Conservation (phyloP, 2,113 vertebrate species). For the Myotis davidii region DNA sequence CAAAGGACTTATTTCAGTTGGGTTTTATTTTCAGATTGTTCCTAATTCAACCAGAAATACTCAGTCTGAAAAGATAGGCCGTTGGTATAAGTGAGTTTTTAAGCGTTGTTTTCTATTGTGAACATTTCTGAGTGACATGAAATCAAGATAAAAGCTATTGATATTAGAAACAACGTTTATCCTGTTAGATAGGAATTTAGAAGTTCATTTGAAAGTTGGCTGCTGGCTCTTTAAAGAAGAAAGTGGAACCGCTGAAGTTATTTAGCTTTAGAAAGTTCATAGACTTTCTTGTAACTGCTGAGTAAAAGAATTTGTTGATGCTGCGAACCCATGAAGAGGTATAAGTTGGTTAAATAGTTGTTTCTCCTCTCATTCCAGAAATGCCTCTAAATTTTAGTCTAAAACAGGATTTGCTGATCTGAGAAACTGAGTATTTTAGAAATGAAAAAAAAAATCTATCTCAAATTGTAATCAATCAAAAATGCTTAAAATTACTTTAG, state of each 20-base stretch:
- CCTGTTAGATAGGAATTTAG: constrained; percentile 66
- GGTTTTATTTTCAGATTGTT: constrained; percentile 69
- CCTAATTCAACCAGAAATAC: constrained; percentile 65
- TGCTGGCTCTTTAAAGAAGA: constrained; percentile 74
- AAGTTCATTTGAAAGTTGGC: constrained; percentile 58
- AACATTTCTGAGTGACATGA: constrained; percentile 66
- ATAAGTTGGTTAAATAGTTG: constrained; percentile 77
- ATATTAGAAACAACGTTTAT: constrained; percentile 69
- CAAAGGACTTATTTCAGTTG: constrained; percentile 55
- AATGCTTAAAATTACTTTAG: constrained; percentile 77
- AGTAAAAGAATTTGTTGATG: constrained; percentile 74
- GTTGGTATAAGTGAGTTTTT: constrained; percentile 63
- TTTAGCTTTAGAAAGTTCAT: constrained; percentile 73
- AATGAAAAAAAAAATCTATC: constrained; percentile 63
- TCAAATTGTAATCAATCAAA: constrained; percentile 81
- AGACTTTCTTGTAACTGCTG: constrained; percentile 74
- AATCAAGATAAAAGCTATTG: constrained; percentile 72
- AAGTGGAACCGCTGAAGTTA: constrained; percentile 62
- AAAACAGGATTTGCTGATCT: constrained; percentile 79
- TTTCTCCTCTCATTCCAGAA: constrained; percentile 76
- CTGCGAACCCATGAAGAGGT: constrained; percentile 69
- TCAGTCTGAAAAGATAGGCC: constrained; percentile 64
- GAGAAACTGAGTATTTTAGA: constrained; percentile 73
- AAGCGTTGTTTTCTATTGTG: constrained; percentile 61
- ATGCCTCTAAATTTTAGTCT: constrained; percentile 78